A percentile compares a stretch with the other conserved stretches of the same genome.
Conservation (phyloP, 2,888 invertebrate species). For the Cybosia mesomella region DNA sequence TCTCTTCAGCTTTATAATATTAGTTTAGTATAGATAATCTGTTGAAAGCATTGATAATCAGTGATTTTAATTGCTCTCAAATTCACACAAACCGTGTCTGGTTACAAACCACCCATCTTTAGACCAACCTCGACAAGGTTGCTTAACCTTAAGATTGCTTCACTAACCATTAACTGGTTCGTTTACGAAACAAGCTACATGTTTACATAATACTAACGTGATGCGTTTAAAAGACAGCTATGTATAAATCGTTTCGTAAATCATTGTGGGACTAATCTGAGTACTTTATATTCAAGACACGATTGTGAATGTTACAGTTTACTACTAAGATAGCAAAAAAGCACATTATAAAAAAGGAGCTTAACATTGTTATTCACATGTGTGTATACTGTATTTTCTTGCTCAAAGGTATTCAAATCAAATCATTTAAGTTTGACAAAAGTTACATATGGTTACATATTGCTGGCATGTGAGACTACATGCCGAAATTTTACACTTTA, state of each 20-base stretch:
- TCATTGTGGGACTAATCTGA: conserved; percentile 14
- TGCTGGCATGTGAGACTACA: too few species aligned
- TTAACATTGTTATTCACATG: too few species aligned
- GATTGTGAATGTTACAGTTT: background rate
- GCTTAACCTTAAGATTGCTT: conserved; percentile 5
- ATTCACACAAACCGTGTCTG: background rate
- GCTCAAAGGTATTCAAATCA: too few species aligned
- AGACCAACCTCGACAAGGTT: background rate
- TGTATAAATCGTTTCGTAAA: conserved; percentile 20
- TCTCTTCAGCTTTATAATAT: too few species aligned
- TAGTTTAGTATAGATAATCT: too few species aligned
- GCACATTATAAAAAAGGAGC: too few species aligned
- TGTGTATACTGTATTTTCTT: too few species aligned
- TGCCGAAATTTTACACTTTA: too few species aligned
- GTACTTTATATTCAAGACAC: conserved; percentile 15
- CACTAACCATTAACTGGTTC: background rate
- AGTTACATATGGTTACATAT: too few species aligned
- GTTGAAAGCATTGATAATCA: too few species aligned
- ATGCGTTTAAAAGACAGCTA: conserved; percentile 14
- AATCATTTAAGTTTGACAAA: too few species aligned
- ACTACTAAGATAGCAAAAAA: background rate
- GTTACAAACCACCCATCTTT: conserved; percentile 4
- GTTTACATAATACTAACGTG: conserved; percentile 30
- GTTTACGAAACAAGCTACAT: conserved; percentile 13
- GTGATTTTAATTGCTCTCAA: background rate